Conservation (phyloP, 2,888 invertebrate species). For the Drosophila acutilabella region DNA sequence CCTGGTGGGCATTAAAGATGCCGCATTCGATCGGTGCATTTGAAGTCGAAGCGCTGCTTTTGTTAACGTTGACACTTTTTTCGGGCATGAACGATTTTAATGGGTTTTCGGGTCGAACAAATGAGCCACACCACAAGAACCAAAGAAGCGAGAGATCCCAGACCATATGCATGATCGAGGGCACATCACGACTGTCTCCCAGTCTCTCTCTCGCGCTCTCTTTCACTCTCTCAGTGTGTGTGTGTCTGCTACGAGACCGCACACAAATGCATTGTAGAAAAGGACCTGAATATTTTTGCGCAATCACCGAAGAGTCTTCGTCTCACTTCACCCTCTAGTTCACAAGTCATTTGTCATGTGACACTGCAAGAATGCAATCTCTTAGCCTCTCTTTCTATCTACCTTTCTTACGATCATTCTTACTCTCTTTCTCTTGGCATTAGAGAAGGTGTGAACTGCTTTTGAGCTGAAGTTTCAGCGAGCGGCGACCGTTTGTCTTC, state of each 20-base stretch:
- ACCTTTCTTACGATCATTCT: neutral
- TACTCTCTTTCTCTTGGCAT: conserved; percentile 22
- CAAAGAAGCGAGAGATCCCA: conserved; percentile 26
- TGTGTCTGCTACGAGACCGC: conserved; percentile 45
- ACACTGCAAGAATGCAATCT: conserved; percentile 66
- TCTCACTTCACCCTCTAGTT: conserved; percentile 7
- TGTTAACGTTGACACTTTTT: conserved; percentile 85
- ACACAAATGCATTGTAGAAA: conserved; percentile 44
- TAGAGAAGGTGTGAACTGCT: conserved; percentile 62
- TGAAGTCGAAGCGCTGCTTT: conserved; percentile 84
- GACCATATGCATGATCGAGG: conserved; percentile 72
- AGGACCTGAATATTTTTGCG: conserved; percentile 73
- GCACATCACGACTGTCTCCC: conserved; percentile 25
- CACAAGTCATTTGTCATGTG: conserved; percentile 75
- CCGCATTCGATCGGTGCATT: conserved; percentile 83
- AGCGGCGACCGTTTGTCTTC: conserved; percentile 60
- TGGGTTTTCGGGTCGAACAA: conserved; percentile 76
- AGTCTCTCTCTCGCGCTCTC: neutral
- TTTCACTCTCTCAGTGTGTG: neutral
- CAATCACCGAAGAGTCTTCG: conserved; percentile 61
- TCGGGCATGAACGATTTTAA: conserved; percentile 84
- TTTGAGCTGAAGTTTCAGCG: conserved; percentile 20
- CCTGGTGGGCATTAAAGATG: conserved; percentile 84
- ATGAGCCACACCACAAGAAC: conserved; percentile 61
- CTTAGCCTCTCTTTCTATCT: neutral